Evolutionary conservation across 2,797 vertebrate genomes (phyloP).

Genomic region (Lepidocolaptes lacrymiger): DNA sequence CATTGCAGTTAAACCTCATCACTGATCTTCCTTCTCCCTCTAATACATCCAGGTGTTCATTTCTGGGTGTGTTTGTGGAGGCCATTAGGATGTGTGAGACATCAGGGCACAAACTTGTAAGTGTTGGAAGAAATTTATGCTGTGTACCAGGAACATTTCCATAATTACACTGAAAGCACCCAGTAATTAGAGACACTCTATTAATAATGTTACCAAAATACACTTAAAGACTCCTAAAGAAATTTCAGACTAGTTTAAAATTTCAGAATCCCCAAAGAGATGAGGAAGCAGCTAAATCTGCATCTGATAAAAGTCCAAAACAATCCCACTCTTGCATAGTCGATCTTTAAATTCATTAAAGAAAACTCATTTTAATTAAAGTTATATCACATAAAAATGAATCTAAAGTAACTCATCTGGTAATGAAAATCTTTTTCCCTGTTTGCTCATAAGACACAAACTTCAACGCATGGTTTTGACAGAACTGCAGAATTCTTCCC

Average conservation of each 20-base stretch:
- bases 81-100: background rate
- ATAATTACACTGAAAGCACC: conserved; percentile 50
- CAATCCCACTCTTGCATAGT: background rate
- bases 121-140: background rate
- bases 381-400: background rate
- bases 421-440: background rate
- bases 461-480: background rate
- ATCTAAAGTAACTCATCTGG: background rate
- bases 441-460: background rate
- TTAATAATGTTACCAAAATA: conserved; percentile 64
- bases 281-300: conserved; percentile 4
- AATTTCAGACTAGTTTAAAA: conserved; percentile 53
- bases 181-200: conserved; percentile 50
- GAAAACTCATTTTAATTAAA: conserved; percentile 17
- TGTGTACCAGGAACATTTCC: conserved; percentile 1
- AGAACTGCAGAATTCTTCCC: background rate
- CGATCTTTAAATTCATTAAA: conserved; percentile 26
- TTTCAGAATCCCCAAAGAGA: conserved; percentile 29
- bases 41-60: background rate
- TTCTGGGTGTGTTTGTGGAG: background rate
- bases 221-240: conserved; percentile 49
- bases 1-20: background rate
- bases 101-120: background rate
- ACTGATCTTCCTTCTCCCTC: background rate
- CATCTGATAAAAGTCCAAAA: conserved; percentile 39